Evolutionary conservation across 1,140 invertebrate species (phyloP).

Genomic region (Caenorhabditis latens): DNA sequence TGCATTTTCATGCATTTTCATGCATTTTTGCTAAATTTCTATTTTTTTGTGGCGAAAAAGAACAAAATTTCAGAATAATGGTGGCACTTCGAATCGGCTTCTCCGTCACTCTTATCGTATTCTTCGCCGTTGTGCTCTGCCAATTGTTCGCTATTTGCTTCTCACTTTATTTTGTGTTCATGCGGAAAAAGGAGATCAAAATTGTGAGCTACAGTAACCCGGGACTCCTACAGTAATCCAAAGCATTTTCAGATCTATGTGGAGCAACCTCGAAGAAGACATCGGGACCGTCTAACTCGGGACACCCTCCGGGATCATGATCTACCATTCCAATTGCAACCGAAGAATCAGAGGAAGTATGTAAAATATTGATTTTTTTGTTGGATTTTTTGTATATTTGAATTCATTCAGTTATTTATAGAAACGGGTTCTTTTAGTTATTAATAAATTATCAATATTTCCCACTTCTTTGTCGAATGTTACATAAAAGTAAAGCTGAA

Average conservation of each 20-base stretch:
- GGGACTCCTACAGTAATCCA: background rate
- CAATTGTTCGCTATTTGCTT: slow-evolving; percentile 43
- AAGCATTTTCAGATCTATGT: slow-evolving; percentile 15
- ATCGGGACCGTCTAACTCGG: background rate
- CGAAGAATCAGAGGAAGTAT: slow-evolving; percentile 8
- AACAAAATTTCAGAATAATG: slow-evolving; percentile 58
- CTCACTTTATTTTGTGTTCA: slow-evolving; percentile 54
- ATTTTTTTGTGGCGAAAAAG: no score
- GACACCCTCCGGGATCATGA: slow-evolving; percentile 31
- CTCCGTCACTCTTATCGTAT: slow-evolving; percentile 62
- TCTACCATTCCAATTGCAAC: slow-evolving; percentile 10
- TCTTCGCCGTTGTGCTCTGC: slow-evolving; percentile 55
- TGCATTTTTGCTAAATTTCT: no score
- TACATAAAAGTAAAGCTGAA: no score
- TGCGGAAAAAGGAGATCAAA: slow-evolving; percentile 18
- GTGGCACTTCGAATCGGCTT: slow-evolving; percentile 64
- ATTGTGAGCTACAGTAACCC: slow-evolving; percentile 28
- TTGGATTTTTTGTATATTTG: background rate
- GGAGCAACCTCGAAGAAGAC: background rate
- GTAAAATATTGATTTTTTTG: background rate
- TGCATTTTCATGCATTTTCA: no score
- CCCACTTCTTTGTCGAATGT: no score
- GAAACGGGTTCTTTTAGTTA: no score
- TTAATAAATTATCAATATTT: no score
- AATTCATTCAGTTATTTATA: background rate